phyloP scores from a whole-genome alignment of 2,113 vertebrate species.

The Colistium nudipinnis region DNA sequence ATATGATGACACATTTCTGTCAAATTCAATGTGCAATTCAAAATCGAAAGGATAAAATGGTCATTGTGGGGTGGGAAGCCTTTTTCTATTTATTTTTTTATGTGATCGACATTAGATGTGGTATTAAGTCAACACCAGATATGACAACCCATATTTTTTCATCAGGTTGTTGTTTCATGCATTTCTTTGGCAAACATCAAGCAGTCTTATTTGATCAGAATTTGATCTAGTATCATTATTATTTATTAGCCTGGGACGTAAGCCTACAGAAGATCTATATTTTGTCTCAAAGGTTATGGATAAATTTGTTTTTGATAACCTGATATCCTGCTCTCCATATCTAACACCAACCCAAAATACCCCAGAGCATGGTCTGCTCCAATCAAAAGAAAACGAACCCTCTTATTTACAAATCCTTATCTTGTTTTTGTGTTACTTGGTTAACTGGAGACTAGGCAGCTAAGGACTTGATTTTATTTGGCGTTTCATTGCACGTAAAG shows the following conservation, averaged over 20 bases:
- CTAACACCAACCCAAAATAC: constrained; percentile 42
- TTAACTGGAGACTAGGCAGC: constrained; percentile 8
- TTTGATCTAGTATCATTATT: neutral
- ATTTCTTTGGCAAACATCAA: constrained; percentile 1
- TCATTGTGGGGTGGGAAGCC: too few species aligned
- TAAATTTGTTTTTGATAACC: constrained; percentile 40
- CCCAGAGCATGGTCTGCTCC: constrained; percentile 2
- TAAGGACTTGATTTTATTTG: neutral
- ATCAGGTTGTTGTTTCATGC: constrained; percentile 3
- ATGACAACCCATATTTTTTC: neutral
- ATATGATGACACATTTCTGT: constrained; percentile 11
- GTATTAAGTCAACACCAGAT: too few species aligned
- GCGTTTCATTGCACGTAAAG: neutral
- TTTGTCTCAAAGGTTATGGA: constrained; percentile 17
- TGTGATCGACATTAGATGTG: too few species aligned
- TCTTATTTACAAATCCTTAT: constrained; percentile 24
- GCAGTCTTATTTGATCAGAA: neutral
- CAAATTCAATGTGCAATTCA: too few species aligned
- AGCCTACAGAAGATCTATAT: neutral
- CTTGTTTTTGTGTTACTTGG: constrained; percentile 37
- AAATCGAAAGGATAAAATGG: too few species aligned
- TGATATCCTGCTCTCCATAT: constrained; percentile 40
- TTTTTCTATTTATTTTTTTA: too few species aligned
- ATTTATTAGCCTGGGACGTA: neutral
- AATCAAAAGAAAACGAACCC: constrained; percentile 49